These are phyloP conservation scores for Drosophila arawakana DNA, from an alignment of 1,140 invertebrate species.

Conservation along the genomic window DNA sequence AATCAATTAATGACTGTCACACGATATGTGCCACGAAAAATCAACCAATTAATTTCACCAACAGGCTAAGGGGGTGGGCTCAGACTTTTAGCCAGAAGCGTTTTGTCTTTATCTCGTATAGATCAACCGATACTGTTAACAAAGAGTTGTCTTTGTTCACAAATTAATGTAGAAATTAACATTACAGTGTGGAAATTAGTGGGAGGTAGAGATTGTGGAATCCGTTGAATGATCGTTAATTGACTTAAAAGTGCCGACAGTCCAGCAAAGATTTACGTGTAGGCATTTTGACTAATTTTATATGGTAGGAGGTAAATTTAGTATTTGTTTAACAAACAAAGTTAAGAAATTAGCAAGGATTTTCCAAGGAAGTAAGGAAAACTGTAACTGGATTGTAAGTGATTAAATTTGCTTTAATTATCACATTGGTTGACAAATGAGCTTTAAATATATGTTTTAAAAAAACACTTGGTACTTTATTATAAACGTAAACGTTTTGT, in stretches of 20 bases:
- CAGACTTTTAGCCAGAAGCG: neutral
- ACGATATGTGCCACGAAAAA: slow-evolving; percentile 13
- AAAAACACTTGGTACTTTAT: too few relatives aligned
- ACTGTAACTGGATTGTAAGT: too few relatives aligned
- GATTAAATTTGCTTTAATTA: too few relatives aligned
- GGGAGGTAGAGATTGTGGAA: slow-evolving; percentile 11
- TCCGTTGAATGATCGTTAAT: slow-evolving; percentile 28
- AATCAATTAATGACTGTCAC: slow-evolving; percentile 41
- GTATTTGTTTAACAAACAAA: too few relatives aligned
- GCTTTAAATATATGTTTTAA: too few relatives aligned
- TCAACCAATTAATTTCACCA: slow-evolving; percentile 23
- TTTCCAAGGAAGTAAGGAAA: too few relatives aligned
- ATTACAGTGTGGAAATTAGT: slow-evolving; percentile 34
- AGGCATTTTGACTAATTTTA: neutral
- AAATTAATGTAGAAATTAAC: slow-evolving; percentile 38
- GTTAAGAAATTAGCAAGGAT: too few relatives aligned
- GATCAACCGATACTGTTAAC: slow-evolving; percentile 2
- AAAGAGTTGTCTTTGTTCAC: slow-evolving; percentile 17
- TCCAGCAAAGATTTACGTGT: neutral
- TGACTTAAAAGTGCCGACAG: slow-evolving; percentile 39
- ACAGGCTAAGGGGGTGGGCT: neutral
- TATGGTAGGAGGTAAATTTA: neutral
- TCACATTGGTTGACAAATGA: too few relatives aligned
- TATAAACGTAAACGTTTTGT: too few relatives aligned
- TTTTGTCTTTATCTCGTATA: slow-evolving; percentile 1